Evolutionary conservation across 1,140 invertebrate species (phyloP), one percentile per base, ranked within the genome.

Genomic region (Aphaenogaster rudis): DNA sequence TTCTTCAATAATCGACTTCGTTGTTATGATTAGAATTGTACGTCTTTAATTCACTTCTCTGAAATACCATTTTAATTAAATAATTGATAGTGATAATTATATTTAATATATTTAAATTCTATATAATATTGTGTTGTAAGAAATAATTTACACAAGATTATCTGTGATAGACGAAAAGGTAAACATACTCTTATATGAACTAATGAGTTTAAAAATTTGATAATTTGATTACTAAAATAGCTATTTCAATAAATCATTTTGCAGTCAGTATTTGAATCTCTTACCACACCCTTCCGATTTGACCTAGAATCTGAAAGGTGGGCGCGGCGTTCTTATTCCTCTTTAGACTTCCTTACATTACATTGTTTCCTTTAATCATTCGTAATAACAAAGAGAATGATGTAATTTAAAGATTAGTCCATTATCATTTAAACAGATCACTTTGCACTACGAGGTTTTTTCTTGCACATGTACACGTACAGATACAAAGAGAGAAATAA

Each of bases 241-340:
- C 15, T 33, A 59, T 63, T 50, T 78, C 71, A 45, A 81, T 86
- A 90, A 90, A 90, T 90, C 67, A 85, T 88, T 88, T 69, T 52
- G 45, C 54, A 80, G 80, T 87, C 45, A 78, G 45, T 79, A 87
- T 80, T 91, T 52, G 36, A 84, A 87, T 71, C 59, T 67, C 87
- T 90, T 78, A 92, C 91, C 91, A 89, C 91, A 92, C 91, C 90
- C 87, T 93, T 74, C 17, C 42, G 69, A 67, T 88, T 82, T 91
- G 91, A 94, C 91, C 91, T 90, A 93, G 84, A 94, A 93, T 92
- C 88, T 77, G 63, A 89, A 88, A 91, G 61, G 80, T 92, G 74
- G 91, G 88, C 69, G 88, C 87, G 90, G 82, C 88, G 36, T 66
- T 61, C 79, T 69, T 80, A 88, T 69, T 90, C 42, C 67, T 63